Conservation (phyloP, 1,140 invertebrate species). For the Brachionus paranguensis region DNA sequence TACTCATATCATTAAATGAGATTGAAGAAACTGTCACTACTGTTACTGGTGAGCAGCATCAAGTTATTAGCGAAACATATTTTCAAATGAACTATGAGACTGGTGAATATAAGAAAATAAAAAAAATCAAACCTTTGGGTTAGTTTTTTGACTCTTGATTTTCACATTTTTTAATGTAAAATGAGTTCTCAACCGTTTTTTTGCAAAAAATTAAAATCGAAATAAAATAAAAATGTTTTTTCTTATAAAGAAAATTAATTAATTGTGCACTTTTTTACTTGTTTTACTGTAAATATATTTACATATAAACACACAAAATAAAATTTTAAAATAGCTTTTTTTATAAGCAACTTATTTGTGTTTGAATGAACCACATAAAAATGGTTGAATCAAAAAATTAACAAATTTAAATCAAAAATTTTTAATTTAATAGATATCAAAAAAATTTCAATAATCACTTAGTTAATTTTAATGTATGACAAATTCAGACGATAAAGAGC, state of each 20-base stretch:
- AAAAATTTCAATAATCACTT: background rate
- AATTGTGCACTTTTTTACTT: background rate
- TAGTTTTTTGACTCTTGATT: background rate
- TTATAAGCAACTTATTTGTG: background rate
- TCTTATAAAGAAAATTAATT: background rate
- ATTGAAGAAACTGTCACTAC: slow-evolving; percentile 70
- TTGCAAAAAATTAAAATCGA: background rate
- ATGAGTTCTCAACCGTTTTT: background rate
- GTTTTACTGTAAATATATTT: background rate
- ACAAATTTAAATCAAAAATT: background rate
- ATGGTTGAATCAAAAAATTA: background rate
- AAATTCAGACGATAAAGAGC: slow-evolving; percentile 15
- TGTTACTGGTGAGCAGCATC: slow-evolving; percentile 64
- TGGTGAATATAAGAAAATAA: slow-evolving; percentile 84
- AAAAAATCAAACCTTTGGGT: slow-evolving; percentile 60
- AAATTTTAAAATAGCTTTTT: background rate
- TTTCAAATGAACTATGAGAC: slow-evolving; percentile 95
- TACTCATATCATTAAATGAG: slow-evolving; percentile 85
- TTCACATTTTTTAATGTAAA: background rate
- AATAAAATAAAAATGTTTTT: background rate
- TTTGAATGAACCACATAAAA: background rate
- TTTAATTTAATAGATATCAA: background rate
- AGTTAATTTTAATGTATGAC: slow-evolving; percentile 25
- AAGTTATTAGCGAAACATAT: slow-evolving; percentile 70
- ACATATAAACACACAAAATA: background rate